Evolutionary conservation across 2,113 vertebrate species (phyloP).

Genomic region (Enhydra lutris): DNA sequence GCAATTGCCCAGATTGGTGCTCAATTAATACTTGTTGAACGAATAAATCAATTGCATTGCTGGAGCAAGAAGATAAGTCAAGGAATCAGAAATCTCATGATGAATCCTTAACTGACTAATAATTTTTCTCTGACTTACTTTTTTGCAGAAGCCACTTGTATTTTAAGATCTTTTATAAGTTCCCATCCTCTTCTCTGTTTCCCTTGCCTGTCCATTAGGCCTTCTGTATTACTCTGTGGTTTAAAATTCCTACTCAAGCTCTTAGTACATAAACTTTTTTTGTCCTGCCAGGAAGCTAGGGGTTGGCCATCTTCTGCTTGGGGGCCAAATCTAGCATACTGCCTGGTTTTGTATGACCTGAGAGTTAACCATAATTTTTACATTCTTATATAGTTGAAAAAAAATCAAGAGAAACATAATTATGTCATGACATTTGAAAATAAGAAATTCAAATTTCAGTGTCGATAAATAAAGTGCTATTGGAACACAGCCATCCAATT

Average conservation of each 20-base stretch:
- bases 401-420: background rate
- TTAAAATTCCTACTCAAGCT: background rate
- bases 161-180: constrained; percentile 18
- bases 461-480: background rate
- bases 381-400: background rate
- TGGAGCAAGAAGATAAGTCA: background rate
- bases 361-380: background rate
- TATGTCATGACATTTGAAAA: background rate
- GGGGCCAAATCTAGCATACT: background rate
- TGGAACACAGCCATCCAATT: background rate
- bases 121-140: background rate
- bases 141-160: background rate
- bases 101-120: background rate
- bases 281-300: background rate
- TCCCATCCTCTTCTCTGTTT: background rate
- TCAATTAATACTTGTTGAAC: background rate
- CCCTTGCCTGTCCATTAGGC: background rate
- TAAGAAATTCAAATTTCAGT: constrained; percentile 7
- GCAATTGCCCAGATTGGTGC: background rate
- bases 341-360: background rate
- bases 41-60: background rate
- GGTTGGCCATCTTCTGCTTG: background rate
- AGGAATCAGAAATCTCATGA: background rate
- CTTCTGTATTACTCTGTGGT: background rate
- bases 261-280: background rate